Evolutionary conservation across 2,797 vertebrate genomes (phyloP).

Genomic region (Dallia pectoralis): DNA sequence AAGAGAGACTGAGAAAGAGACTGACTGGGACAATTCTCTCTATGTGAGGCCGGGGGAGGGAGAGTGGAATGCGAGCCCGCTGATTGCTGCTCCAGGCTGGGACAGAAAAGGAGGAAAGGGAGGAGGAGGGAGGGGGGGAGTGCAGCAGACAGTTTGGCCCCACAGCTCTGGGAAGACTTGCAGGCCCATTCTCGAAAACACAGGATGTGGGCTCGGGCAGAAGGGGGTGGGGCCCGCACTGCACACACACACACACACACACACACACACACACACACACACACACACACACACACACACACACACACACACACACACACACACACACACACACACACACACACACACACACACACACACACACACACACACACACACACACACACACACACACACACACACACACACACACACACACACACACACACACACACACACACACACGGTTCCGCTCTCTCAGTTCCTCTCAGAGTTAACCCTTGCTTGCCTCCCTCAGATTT

Average conservation of each 20-base stretch:
- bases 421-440: constrained; percentile 10
- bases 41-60: constrained; percentile 69
- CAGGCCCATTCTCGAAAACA: constrained; percentile 75
- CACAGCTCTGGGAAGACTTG: constrained; percentile 74
- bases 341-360: constrained; percentile 14
- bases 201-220: constrained; percentile 77
- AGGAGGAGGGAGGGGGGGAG: constrained; percentile 26
- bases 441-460: constrained; percentile 48
- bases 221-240: constrained; percentile 42
- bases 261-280: neutral
- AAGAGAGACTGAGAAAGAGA: constrained; percentile 6
- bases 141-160: constrained; percentile 76
- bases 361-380: constrained; percentile 2
- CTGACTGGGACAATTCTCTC: constrained; percentile 36
- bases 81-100: constrained; percentile 69
- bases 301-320: constrained; percentile 29
- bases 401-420: constrained; percentile 28
- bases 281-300: too few relatives aligned
- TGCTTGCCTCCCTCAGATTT: constrained; percentile 45
- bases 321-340: constrained; percentile 18
- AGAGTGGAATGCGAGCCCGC: constrained; percentile 68
- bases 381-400: constrained; percentile 17
- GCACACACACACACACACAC: constrained; percentile 27
- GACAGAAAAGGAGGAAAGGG: constrained; percentile 34
- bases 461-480: constrained; percentile 57